Evolutionary conservation across 2,113 vertebrate genomes (phyloP).

Genomic region (Pungitius pungitius): DNA sequence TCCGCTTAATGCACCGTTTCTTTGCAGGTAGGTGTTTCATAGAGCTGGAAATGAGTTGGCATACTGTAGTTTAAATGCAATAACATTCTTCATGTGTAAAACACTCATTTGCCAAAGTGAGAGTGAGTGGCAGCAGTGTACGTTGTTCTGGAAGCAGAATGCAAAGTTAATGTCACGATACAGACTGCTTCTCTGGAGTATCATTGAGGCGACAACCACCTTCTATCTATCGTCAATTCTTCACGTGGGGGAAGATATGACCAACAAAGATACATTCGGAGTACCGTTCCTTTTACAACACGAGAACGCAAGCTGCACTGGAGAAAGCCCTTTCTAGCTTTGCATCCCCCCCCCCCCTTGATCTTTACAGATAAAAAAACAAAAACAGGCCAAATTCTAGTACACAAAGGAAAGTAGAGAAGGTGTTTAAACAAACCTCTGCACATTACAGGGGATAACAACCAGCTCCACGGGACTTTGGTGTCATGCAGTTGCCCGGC

Average conservation of each 20-base stretch:
- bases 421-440: conserved; percentile 49
- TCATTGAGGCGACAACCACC: conserved; percentile 8
- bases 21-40: conserved; percentile 2
- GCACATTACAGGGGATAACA: conserved; percentile 39
- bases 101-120: not conserved
- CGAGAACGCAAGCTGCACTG: conserved; percentile 69
- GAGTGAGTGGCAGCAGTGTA: not conserved
- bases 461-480: conserved; percentile 40
- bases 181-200: conserved; percentile 6
- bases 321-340: conserved; percentile 80
- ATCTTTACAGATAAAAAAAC: conserved; percentile 50
- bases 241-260: not conserved
- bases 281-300: conserved; percentile 63
- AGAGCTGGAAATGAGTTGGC: not conserved
- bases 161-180: conserved; percentile 6
- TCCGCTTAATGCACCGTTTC: not conserved
- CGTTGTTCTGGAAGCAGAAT: not conserved
- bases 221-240: not conserved
- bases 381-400: conserved; percentile 62
- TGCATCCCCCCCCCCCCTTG: conserved; percentile 75
- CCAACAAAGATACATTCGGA: conserved; percentile 63
- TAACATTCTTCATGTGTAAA: not conserved
- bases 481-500: conserved; percentile 64
- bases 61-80: not conserved
- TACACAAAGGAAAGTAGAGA: conserved; percentile 74